Percentiles rank a stretch among this genome's conserved stretches.
Evolutionary conservation across 2,888 invertebrate species (phyloP).

Genomic region (Suillia variegata): DNA sequence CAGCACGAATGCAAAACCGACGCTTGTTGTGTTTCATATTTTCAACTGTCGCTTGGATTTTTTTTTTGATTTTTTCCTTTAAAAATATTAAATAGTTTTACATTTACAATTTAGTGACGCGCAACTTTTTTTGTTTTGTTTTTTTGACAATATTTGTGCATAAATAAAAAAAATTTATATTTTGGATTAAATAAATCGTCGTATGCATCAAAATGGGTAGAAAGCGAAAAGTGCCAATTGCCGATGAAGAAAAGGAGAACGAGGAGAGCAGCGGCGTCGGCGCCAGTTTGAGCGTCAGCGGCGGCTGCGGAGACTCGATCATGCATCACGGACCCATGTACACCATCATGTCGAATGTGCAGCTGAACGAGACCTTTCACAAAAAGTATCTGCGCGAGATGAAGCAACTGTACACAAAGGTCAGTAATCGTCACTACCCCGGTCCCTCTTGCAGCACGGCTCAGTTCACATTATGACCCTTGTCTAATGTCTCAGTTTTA

Average conservation of each 20-base stretch:
- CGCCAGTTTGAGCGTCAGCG: conserved; percentile 17
- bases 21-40: too few species aligned
- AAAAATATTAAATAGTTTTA: too few species aligned
- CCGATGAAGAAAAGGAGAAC: conserved; percentile 44
- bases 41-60: too few species aligned
- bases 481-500: conserved; percentile 12
- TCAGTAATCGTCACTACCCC: conserved; percentile 51
- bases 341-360: conserved; percentile 68
- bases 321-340: conserved; percentile 49
- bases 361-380: conserved; percentile 70
- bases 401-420: conserved; percentile 68
- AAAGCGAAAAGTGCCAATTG: conserved; percentile 40
- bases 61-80: too few species aligned
- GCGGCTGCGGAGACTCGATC: too few species aligned
- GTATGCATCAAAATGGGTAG: conserved; percentile 45
- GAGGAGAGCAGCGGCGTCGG: conserved; percentile 25
- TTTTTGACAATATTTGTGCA: too few species aligned
- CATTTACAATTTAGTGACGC: too few species aligned
- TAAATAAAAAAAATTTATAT: too few species aligned
- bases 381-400: conserved; percentile 69
- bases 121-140: too few species aligned
- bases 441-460: conserved; percentile 4
- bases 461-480: neutral
- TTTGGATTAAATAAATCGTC: too few species aligned
- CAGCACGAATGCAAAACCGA: too few species aligned